phyloP scores from a whole-genome alignment of 2,113 vertebrate species.

The Clarias gariepinus region DNA sequence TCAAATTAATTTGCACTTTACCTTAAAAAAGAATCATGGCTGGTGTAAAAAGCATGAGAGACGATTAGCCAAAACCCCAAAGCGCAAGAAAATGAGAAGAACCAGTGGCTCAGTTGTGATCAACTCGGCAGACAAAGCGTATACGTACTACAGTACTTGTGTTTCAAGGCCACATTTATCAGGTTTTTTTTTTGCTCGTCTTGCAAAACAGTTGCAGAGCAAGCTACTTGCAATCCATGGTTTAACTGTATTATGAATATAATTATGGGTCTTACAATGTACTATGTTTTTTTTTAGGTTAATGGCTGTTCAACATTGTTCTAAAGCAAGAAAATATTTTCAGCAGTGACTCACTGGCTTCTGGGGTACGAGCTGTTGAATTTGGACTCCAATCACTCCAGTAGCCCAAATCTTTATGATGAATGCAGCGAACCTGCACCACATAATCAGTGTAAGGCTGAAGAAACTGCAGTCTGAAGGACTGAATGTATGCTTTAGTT shows the following conservation, averaged over 20 bases:
- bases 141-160: too few relatives aligned
- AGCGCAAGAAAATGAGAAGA: too few relatives aligned
- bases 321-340: not conserved
- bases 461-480: constrained; percentile 84
- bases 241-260: not conserved
- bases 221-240: too few relatives aligned
- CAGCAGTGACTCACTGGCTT: constrained; percentile 71
- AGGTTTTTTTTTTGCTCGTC: too few relatives aligned
- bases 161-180: too few relatives aligned
- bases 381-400: constrained; percentile 91
- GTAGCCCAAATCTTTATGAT: constrained; percentile 57
- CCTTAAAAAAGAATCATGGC: too few relatives aligned
- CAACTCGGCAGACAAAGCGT: too few relatives aligned
- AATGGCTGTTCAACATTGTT: not conserved
- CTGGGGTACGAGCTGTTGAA: constrained; percentile 70
- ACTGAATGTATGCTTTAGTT: constrained; percentile 64
- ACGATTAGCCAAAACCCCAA: too few relatives aligned
- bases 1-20: too few relatives aligned
- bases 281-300: not conserved
- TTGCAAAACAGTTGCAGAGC: too few relatives aligned
- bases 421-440: constrained; percentile 78
- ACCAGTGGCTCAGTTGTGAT: too few relatives aligned
- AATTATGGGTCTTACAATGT: not conserved
- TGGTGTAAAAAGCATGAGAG: too few relatives aligned
- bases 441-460: constrained; percentile 78